A percentile compares a stretch with the other conserved stretches of the same genome.
Evolutionary conservation across 2,888 invertebrate genomes (phyloP).

Genomic region (Deilephila elpenor): DNA sequence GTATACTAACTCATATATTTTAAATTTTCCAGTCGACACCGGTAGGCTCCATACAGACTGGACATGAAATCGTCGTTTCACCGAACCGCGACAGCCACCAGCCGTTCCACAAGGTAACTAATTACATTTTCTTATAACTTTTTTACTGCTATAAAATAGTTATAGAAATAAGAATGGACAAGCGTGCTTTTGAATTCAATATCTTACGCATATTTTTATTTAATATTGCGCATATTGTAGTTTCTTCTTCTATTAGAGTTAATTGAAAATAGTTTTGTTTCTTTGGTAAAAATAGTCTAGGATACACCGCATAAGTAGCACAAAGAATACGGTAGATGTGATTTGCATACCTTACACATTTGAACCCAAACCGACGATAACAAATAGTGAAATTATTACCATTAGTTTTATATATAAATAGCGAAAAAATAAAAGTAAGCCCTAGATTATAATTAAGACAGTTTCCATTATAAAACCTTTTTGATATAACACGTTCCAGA

Average conservation of each 20-base stretch:
- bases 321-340: too few relatives aligned
- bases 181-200: background rate
- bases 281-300: background rate
- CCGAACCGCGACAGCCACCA: slow-evolving; percentile 95
- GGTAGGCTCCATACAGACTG: slow-evolving; percentile 95
- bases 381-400: too few relatives aligned
- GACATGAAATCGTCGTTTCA: slow-evolving; percentile 95
- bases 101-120: slow-evolving; percentile 89
- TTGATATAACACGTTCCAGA: too few relatives aligned
- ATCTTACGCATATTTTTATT: background rate
- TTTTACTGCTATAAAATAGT: too few relatives aligned
- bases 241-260: background rate
- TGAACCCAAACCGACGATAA: too few relatives aligned
- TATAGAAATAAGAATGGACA: background rate
- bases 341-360: too few relatives aligned
- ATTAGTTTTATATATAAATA: too few relatives aligned
- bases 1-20: background rate
- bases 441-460: too few relatives aligned
- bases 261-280: background rate
- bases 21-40: slow-evolving; percentile 92
- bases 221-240: background rate
- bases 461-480: too few relatives aligned
- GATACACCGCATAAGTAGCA: background rate
- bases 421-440: too few relatives aligned
- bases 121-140: background rate